Base-by-base conservation (phyloP, 2,797 vertebrate species). In the Masticophis lateralis region DNA sequence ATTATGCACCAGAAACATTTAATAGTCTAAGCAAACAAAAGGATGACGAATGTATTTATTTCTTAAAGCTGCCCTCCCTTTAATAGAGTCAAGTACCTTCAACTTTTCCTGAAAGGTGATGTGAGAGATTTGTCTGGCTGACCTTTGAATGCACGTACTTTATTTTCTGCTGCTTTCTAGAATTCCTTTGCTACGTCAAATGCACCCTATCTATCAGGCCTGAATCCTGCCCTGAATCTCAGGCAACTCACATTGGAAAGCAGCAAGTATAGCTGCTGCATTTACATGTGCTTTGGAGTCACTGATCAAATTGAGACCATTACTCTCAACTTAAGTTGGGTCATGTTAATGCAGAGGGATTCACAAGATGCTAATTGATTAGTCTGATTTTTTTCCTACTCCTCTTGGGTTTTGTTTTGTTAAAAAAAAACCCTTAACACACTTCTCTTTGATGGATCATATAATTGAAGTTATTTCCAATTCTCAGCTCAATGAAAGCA, bases 81-180 rank as follows among this genome's bases (percentile, higher is more conserved):
- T 0, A 25, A 92, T 90, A 59, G 59, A 88, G 74, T 86, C 0
- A 2, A 79, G 89, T 56, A 53, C 63, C 32, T 94, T 91, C 91
- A 94, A 9, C 59, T 74, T 86, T 92, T 90, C 59, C 74, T 92
- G 92, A 94, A 92, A 92, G 25, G 79, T 13, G 18, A 27, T 88
- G 59, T 87, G 88, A 94, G 32, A 89, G 87, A 90, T 94, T 63
- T 91, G 69, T 59, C 57, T 92, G 47, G n/a, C 91, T 93, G 91
- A 89, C 88, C 93, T 92, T 92, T 88, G 27, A 56, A 51, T 60
- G n/a, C 57, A 90, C 56, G 92, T 83, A 56, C 87, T 93, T 95
- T 93, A 69, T n/a, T 91, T 93, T 93, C 89, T 93, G 87, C 56
- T 53, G 6, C 91, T 93, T 94, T 87, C 87, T 87, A 93, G 57